Evolutionary conservation across 2,797 vertebrate species (phyloP), one percentile per base, ranked within the genome.

Genomic region (Acanthurus leucopareius): DNA sequence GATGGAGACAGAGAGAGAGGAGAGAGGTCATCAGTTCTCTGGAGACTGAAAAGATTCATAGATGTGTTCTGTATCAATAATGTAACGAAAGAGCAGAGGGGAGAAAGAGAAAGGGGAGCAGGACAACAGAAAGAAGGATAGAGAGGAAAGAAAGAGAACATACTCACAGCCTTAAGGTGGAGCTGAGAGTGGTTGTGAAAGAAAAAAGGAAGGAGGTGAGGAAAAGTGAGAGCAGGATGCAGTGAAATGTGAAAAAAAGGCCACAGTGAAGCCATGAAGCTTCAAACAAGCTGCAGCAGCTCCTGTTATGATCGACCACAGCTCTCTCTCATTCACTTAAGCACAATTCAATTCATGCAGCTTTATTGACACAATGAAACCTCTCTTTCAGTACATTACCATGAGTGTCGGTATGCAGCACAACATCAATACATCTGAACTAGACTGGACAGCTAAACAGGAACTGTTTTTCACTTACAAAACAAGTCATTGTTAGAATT

Each of bases 41-140:
- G 35, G 82, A 85, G 85, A 77, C 28, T 3, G 56, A 15, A 61
- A 64, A 69, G 52, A 84, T 85, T 79, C 76, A 77, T 68, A 62
- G 67, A 85, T 77, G 58, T 69, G 71, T 69, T 85, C 64, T 28
- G 17, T 68, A 79, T 88, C 82, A 82, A 86, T 86, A 92, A 90
- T 90, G 69, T 65, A 88, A 68, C 3, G 7, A 70, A 58, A 42
- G 40, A 59, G 57, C n/a, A n/a, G 48, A 40, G 42, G 35, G 14
- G 45, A 60, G 38, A 14, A 32, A n/a, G 20, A 54, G 25, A 47
- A 35, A 35, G 38, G 5, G 25, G 48, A 38, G 54, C 13, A 56
- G 14, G 25, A 42, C 52, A 49, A 51, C 65, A 40, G 47, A 61
- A 44, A 25, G n/a, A 59, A 10, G 48, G 42, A 60, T 52, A 15